These are phyloP conservation scores for Fragum whitleyi DNA, from an alignment of 2,888 invertebrate genomes.

Conservation along the genomic window DNA sequence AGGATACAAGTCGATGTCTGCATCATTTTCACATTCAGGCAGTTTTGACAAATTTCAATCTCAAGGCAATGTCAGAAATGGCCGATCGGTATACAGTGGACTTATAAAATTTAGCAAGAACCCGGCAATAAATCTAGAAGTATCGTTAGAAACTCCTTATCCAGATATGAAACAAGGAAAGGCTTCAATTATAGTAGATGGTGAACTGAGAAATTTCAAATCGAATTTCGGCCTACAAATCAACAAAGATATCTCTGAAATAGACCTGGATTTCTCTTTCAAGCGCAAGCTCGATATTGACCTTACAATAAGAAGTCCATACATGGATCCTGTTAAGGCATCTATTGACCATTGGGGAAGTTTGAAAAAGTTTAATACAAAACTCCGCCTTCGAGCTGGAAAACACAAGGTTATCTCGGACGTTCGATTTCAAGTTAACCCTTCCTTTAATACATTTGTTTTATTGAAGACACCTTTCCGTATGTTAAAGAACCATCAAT, in stretches of 20 bases:
- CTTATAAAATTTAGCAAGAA: constrained; percentile 35
- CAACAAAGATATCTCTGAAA: constrained; percentile 49
- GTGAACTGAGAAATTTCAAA: constrained; percentile 45
- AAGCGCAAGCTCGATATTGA: constrained; percentile 47
- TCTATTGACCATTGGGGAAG: constrained; percentile 55
- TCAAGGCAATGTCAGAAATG: constrained; percentile 38
- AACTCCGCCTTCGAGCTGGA: constrained; percentile 23
- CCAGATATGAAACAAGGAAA: constrained; percentile 19
- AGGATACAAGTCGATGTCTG: constrained; percentile 38
- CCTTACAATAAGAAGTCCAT: constrained; percentile 45
- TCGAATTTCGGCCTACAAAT: constrained; percentile 39
- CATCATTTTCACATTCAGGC: constrained; percentile 44
- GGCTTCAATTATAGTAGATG: constrained; percentile 42
- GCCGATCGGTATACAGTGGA: constrained; percentile 8
- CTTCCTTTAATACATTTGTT: constrained; percentile 38
- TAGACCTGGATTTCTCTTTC: constrained; percentile 33
- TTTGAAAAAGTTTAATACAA: constrained; percentile 29
- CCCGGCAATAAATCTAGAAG: constrained; percentile 28
- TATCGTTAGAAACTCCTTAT: constrained; percentile 41
- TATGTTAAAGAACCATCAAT: constrained; percentile 48
- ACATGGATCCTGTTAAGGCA: constrained; percentile 42
- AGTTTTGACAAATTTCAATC: constrained; percentile 27
- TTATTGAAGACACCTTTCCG: constrained; percentile 42
- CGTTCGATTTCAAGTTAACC: constrained; percentile 39
- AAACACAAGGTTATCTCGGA: constrained; percentile 24